Percentiles rank a stretch among this genome's conserved stretches.
Evolutionary conservation across 2,113 vertebrate species (phyloP).

Genomic region (Romanogobio albipinnatus): DNA sequence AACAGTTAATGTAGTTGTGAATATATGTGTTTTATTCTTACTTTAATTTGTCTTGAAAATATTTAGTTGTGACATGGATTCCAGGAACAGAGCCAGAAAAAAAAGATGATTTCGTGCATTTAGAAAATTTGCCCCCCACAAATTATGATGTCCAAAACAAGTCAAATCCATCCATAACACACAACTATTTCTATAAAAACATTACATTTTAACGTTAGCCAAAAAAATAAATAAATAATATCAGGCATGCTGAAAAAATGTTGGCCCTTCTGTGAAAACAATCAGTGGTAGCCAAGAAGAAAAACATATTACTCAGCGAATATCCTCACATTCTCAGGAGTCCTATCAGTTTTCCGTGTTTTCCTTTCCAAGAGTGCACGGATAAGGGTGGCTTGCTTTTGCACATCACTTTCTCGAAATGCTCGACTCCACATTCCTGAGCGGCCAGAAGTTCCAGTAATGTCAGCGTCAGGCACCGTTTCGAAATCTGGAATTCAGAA

Average conservation of each 20-base stretch:
- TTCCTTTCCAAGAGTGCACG: constrained; percentile 30
- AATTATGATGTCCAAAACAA: background rate
- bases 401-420: constrained; percentile 44
- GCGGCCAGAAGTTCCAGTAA: constrained; percentile 41
- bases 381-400: constrained; percentile 45
- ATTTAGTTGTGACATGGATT: background rate
- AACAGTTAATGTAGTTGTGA: background rate
- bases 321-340: constrained; percentile 44
- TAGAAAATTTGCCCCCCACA: background rate
- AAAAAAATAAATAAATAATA: constrained; percentile 42
- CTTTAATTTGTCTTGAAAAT: background rate
- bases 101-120: background rate
- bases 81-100: background rate
- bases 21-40: background rate
- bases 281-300: constrained; percentile 41
- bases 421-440: constrained; percentile 45
- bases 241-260: constrained; percentile 24
- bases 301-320: constrained; percentile 55
- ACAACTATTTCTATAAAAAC: constrained; percentile 4
- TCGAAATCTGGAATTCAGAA: constrained; percentile 59
- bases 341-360: constrained; percentile 41
- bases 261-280: constrained; percentile 49
- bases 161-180: background rate
- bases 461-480: constrained; percentile 40
- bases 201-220: background rate